Evolutionary conservation across 1,140 invertebrate genomes (phyloP), one percentile per base, ranked within the genome.

Genomic region (Condylostylus longicornis): DNA sequence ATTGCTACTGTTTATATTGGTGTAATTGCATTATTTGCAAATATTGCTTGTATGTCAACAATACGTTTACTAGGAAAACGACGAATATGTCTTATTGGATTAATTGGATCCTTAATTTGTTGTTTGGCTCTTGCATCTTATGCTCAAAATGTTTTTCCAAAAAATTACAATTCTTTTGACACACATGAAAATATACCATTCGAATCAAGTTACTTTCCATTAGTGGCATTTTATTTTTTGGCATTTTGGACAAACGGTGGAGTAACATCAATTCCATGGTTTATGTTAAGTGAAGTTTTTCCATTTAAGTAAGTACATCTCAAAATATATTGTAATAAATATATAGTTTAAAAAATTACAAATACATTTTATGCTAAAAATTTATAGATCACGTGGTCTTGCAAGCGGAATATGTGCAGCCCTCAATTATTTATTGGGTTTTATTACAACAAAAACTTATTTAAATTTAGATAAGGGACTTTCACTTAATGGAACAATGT

Each of bases 401-500:
- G 69, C 73, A 3, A 71, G 68, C 51, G 69, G 69, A 0, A 42
- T 74, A 18, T 64, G 68, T 3, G 67, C 72, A 2, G 66, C 69
- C 5, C 60, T 64, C 22, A 69, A 68, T 42, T 77, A 77, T 61
- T 44, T 70, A 5, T 66, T 69, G 42, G 68, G 62, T 1, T 79
- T 78, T 46, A 45, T 76, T 9, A 64, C 71, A 1, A 68, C 74
- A 14, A 77, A 77, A 49, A 69, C 71, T 6, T 76, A 75, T 46
- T 63, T 66, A 9, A 55, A 68, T 25, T 37, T 70, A 8, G 64
- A 73, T 40, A 49, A 50, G 2, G 23, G 46, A 4, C 46, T 76
- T 1, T 65, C 67, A 12, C 46, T 70, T 12, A 66, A 66, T 44
- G 72, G 69, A 3, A 63, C 61, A 2, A 79, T 78, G 48, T 75